phyloP scores from a whole-genome alignment of 2,888 invertebrate genomes.

The Ennomos erosarius region DNA sequence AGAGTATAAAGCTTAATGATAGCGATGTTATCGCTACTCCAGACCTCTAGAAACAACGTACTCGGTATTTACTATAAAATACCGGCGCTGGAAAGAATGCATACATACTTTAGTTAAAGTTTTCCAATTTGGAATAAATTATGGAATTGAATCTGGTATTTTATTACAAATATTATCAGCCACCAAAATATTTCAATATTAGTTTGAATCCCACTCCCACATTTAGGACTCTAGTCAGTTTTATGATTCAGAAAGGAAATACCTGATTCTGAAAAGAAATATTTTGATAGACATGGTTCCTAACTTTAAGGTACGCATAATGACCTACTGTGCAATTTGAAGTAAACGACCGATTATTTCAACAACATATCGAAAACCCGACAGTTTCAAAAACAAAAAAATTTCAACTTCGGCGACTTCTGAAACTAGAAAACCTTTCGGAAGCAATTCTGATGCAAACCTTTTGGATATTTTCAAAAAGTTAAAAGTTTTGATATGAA shows the following conservation, averaged over 20 bases:
- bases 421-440: background rate
- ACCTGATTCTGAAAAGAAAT: too few relatives aligned
- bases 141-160: too few relatives aligned
- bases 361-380: too few relatives aligned
- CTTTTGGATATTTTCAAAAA: conserved; percentile 31
- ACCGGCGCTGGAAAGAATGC: conserved; percentile 2
- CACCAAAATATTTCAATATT: too few relatives aligned
- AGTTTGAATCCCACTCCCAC: too few relatives aligned
- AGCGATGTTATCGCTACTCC: conserved; percentile 43
- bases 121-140: background rate
- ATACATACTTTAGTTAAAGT: conserved; percentile 1
- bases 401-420: conserved; percentile 7
- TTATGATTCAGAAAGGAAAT: too few relatives aligned
- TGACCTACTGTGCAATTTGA: background rate
- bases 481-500: conserved; percentile 49
- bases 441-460: conserved; percentile 24
- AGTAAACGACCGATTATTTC: background rate
- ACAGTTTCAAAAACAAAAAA: too few relatives aligned
- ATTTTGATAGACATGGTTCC: too few relatives aligned
- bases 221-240: too few relatives aligned
- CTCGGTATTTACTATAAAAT: conserved; percentile 20
- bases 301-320: too few relatives aligned
- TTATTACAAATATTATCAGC: too few relatives aligned
- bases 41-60: conserved; percentile 39
- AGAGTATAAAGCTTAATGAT: conserved; percentile 55